Evolutionary conservation across 2,888 invertebrate genomes (phyloP).

Genomic region (Rhogogaster chlorosoma): DNA sequence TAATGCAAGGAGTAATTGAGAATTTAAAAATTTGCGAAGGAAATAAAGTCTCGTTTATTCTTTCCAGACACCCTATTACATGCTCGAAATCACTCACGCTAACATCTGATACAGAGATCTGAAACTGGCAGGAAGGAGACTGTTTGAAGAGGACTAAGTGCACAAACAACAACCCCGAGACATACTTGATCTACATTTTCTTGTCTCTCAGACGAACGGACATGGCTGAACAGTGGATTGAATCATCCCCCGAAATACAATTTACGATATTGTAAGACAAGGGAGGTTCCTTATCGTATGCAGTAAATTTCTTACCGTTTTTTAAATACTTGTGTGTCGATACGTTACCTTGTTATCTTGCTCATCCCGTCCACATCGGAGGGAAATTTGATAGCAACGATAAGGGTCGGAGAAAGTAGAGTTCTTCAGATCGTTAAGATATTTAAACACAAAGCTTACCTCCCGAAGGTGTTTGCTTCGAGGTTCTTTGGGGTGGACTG

Average conservation of each 20-base stretch:
- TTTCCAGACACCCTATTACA: background rate
- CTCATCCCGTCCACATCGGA: background rate
- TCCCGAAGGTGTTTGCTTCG: slow-evolving; percentile 60
- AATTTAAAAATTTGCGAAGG: no score
- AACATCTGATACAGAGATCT: background rate
- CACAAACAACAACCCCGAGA: slow-evolving; percentile 1
- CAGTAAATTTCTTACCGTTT: no score
- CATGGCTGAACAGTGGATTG: background rate
- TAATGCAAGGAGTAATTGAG: no score
- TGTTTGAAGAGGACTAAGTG: slow-evolving; percentile 9
- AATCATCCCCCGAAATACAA: background rate
- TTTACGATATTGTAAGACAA: background rate
- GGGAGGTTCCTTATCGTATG: no score
- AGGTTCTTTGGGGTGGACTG: slow-evolving; percentile 70
- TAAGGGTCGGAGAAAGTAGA: background rate
- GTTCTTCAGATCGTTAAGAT: background rate
- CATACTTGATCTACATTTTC: background rate
- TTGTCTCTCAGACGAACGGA: background rate
- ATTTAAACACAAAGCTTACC: slow-evolving; percentile 60
- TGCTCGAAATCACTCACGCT: background rate
- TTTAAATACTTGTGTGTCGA: background rate
- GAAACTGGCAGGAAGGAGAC: background rate
- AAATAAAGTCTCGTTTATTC: no score
- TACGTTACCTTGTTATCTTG: background rate
- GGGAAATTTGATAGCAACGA: background rate